Evolutionary conservation across 2,888 invertebrate genomes (phyloP), one percentile per base, ranked within the genome.

Genomic region (Acleris cristana): DNA sequence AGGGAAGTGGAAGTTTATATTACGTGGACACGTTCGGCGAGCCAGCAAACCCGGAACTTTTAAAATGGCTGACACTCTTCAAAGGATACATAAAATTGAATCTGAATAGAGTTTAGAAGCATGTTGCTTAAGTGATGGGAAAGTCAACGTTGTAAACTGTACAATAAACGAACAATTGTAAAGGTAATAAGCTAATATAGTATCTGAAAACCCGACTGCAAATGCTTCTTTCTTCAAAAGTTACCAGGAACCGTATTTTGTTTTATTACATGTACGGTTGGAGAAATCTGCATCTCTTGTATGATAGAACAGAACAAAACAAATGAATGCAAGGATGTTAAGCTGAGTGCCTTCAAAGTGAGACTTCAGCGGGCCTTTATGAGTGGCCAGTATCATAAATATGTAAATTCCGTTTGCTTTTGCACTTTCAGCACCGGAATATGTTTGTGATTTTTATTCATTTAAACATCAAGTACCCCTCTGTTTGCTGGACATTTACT

Each of bases 331-430:
- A 48, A 58, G 21, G n/a, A n/a, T 21, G 23, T n/a, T 30, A 48
- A 58, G n/a, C 18, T 4, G 23, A 48, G 58, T 18, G 58, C 16
- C 19, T 5, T 45, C 21, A 34, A 62, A 16, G 54, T 61, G 53
- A 45, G 49, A 44, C 53, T 57, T 57, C 53, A 59, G 58, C 40
- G 48, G 26, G 57, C 60, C 23, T 56, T 65, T 49, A 64, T 57
- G 64, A 48, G 59, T 64, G 64, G 62, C 72, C 64, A 73, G 71
- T 75, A 75, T 76, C 78, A 82, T 83, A 78, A 81, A 79, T 82
- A 83, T 83, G 79, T 72, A 76, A 82, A 83, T 81, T 69, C 40
- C 69, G 73, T 80, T 78, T 79, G 76, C 75, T 73, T 79, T 78
- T 79, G 72, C 77, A 79, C 73, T 78, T 75, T 74, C 78, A 73